Base-by-base conservation (phyloP, 2,113 vertebrate species). In the Phoxinus phoxinus region DNA sequence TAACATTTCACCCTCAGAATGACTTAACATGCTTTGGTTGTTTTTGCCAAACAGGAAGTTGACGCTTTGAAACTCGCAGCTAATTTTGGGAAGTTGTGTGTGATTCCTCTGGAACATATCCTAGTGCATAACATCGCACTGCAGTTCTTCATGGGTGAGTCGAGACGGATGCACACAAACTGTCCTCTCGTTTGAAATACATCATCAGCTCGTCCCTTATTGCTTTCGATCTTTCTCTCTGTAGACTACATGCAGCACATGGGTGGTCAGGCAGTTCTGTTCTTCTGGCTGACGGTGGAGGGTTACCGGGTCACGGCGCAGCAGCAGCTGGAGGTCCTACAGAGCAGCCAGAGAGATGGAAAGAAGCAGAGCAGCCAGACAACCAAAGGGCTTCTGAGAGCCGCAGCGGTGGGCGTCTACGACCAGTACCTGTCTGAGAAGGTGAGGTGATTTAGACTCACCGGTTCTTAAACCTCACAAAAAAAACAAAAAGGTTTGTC, bases 211-310 rank as follows among this genome's bases (percentile, higher is more conserved):
- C 6, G 15, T 59, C 61, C 74, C 58, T 78, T 67, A 8, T 6
- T 41, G 11, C 7, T 1, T 7, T 8, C 32, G 8, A 25, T 48
- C 25, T 37, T 0, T 41, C 27, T 87, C n/a, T 41, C 32, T 88
- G 13, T 90, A 99, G 98, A 99, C 96, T 99, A 97, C 92, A 99
- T 99, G 98, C 98, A 98, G 94, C 96, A 95, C 81, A 97, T 96
- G 56, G 98, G 97, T 81, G 98, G 97, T 72, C 98, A 99, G 92
- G 97, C 98, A 4, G 97, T 98, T 92, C 96, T 99, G 84, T 99
- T 99, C 93, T 99, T 99, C 94, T 99, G 98, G 98, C 96, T 99
- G 93, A 99, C 98, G 3, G 98, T 99, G 88, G 98, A 99, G 94
- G 98, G 98, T 46, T 99, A 99, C 95, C 94, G 98, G 89, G 97